Conservation (phyloP, 2,113 vertebrate species). For the Macaca mulatta region DNA sequence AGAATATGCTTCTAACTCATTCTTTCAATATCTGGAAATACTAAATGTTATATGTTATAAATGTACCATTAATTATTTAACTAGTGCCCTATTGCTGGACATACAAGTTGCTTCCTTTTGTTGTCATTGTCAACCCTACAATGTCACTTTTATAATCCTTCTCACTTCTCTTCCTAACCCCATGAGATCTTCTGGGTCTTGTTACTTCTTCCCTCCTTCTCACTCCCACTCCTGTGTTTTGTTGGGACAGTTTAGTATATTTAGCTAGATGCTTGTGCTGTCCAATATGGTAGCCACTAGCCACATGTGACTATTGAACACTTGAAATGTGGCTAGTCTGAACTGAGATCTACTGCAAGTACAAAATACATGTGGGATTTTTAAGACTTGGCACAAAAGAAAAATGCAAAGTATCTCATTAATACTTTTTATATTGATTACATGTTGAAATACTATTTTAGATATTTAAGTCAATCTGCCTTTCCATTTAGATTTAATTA, state of each 20-base stretch:
- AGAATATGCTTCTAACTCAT: background rate
- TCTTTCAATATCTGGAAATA: background rate
- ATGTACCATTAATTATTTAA: background rate
- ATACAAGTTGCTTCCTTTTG: background rate
- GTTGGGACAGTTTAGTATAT: background rate
- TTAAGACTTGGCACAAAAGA: background rate
- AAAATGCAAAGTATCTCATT: background rate
- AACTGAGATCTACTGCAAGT: background rate
- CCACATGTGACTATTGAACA: background rate
- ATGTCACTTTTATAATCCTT: background rate
- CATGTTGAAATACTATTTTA: background rate
- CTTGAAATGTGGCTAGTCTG: background rate
- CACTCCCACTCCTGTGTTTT: background rate
- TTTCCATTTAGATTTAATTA: constrained; percentile 38
- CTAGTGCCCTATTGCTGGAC: background rate
- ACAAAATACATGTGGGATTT: background rate
- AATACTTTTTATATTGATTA: background rate
- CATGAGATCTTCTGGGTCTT: background rate
- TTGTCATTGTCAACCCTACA: background rate
- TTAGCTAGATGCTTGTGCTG: background rate
- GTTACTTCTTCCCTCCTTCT: background rate
- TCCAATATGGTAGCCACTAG: background rate
- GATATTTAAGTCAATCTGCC: background rate
- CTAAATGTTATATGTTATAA: background rate
- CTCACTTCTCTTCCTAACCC: background rate